These are phyloP conservation scores for Pipistrellus pipistrellus DNA, from an alignment of 2,797 vertebrate species.

Conservation along the genomic window DNA sequence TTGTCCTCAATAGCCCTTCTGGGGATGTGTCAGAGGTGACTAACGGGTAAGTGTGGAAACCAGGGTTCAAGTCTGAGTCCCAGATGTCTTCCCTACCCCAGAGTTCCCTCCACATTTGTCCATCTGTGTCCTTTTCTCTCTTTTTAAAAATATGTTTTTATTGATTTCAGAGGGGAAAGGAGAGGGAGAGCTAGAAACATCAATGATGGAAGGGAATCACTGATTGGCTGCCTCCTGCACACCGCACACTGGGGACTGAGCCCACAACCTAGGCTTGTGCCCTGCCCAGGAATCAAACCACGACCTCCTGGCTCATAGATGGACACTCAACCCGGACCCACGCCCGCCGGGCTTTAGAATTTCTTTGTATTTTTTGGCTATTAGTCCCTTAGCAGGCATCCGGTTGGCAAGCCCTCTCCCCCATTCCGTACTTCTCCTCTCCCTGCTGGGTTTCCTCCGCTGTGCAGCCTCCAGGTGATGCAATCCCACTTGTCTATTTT, in stretches of 20 bases:
- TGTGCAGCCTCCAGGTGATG: background rate
- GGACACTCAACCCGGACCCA: no score
- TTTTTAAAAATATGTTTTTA: background rate
- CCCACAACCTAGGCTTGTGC: no score
- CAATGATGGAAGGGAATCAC: no score
- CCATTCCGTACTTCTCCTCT: background rate
- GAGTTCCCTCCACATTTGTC: background rate
- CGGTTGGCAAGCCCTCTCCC: background rate
- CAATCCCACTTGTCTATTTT: background rate
- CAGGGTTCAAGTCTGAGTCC: background rate
- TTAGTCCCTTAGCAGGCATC: fast-evolving
- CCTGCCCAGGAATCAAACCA: no score
- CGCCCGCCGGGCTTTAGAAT: background rate
- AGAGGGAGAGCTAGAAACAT: no score
- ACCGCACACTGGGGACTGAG: no score
- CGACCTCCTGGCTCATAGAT: no score
- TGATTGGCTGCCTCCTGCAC: no score
- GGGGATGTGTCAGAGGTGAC: background rate
- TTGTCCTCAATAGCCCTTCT: background rate
- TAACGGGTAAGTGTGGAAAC: background rate
- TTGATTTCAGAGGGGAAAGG: no score
- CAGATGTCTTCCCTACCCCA: background rate
- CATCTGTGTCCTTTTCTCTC: background rate
- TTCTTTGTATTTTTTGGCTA: background rate
- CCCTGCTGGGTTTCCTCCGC: background rate